Evolutionary conservation across 2,113 vertebrate genomes (phyloP).

Genomic region (Pleuronectes platessa): DNA sequence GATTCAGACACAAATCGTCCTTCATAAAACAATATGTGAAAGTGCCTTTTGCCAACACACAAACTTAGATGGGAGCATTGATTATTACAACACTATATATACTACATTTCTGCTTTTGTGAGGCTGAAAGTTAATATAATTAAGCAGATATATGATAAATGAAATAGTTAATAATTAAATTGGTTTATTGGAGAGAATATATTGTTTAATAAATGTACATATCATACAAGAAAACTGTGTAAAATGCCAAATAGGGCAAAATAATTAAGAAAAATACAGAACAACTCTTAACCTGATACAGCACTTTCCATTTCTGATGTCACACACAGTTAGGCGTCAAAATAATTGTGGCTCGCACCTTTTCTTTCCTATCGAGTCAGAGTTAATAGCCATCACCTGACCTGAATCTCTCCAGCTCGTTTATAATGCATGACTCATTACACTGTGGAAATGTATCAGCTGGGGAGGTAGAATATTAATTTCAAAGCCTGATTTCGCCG

Average conservation of each 20-base stretch:
- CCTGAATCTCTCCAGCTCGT: slow-evolving; percentile 4
- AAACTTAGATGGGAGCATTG: too few relatives aligned
- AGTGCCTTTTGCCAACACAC: too few relatives aligned
- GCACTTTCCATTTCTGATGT: slow-evolving; percentile 26
- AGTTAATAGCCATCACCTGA: slow-evolving; percentile 32
- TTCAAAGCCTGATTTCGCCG: slow-evolving; percentile 25
- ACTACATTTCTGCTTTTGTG: too few relatives aligned
- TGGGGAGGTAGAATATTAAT: slow-evolving; percentile 20
- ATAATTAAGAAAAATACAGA: background rate
- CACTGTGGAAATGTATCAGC: slow-evolving; percentile 16
- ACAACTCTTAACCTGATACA: slow-evolving; percentile 16
- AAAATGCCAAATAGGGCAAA: background rate
- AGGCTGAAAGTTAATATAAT: too few relatives aligned
- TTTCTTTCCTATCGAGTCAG: slow-evolving; percentile 36
- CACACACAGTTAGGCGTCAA: slow-evolving; percentile 25
- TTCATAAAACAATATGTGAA: too few relatives aligned
- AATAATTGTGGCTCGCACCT: slow-evolving; percentile 25
- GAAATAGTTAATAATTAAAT: background rate
- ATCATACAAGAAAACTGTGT: too few relatives aligned
- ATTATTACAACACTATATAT: too few relatives aligned
- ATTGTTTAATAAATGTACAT: too few relatives aligned
- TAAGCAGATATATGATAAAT: too few relatives aligned
- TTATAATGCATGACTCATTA: slow-evolving; percentile 25
- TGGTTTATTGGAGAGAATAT: too few relatives aligned
- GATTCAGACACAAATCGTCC: too few relatives aligned